Evolutionary conservation across 2,888 invertebrate genomes (phyloP).

Genomic region (Merodon equestris): DNA sequence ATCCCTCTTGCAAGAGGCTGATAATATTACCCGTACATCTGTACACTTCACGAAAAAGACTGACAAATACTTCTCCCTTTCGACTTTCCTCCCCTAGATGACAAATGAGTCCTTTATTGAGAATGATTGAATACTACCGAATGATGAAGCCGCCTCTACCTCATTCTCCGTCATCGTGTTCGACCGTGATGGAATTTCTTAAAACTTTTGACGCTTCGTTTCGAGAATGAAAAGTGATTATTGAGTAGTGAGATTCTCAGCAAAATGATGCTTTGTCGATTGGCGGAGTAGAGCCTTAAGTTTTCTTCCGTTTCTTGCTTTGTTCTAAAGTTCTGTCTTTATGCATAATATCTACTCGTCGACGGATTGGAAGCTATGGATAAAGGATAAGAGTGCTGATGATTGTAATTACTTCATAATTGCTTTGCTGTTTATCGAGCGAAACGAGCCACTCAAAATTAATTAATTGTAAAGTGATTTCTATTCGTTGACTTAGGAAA

Average conservation of each 20-base stretch:
- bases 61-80: too few species aligned
- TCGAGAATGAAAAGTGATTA: neutral
- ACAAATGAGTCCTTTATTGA: conserved; percentile 59
- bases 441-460: conserved; percentile 35
- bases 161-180: neutral
- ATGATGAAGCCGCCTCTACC: neutral
- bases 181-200: conserved; percentile 1
- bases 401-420: conserved; percentile 38
- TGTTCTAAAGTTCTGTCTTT: conserved; percentile 16
- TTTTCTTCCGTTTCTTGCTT: neutral
- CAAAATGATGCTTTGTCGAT: conserved; percentile 35
- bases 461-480: conserved; percentile 40
- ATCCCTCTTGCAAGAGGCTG: too few species aligned
- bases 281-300: conserved; percentile 38
- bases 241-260: conserved; percentile 22
- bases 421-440: conserved; percentile 27
- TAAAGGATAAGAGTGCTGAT: conserved; percentile 19
- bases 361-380: neutral
- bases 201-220: conserved; percentile 9
- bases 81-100: conserved; percentile 16
- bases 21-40: neutral
- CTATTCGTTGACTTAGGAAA: neutral
- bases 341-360: conserved; percentile 5
- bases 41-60: conserved; percentile 2
- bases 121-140: conserved; percentile 45